phyloP scores from a whole-genome alignment of 2,797 vertebrate genomes.

The Pseudocheirus occidentalis region DNA sequence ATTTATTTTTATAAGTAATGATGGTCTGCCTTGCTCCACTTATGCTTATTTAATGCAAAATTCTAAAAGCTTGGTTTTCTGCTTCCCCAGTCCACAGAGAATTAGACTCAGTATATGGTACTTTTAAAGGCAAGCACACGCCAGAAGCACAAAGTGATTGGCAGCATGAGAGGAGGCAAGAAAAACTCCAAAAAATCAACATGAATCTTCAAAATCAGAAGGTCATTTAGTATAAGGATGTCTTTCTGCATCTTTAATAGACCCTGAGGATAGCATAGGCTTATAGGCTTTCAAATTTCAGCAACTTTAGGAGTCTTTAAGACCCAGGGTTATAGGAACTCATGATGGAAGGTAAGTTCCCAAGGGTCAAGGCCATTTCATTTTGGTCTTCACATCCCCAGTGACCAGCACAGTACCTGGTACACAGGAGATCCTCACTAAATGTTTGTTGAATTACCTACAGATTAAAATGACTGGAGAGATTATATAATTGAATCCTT shows the following conservation, averaged over 20 bases:
- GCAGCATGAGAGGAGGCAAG: background rate
- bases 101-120: background rate
- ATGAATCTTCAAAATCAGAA: background rate
- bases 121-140: background rate
- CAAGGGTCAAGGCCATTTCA: background rate
- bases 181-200: background rate
- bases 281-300: background rate
- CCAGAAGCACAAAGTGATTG: background rate
- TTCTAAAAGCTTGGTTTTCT: background rate
- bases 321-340: background rate
- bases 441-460: conserved; percentile 6
- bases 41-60: background rate
- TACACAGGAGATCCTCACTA: background rate
- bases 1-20: background rate
- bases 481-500: background rate
- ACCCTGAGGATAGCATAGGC: background rate
- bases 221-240: background rate
- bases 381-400: background rate
- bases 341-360: background rate
- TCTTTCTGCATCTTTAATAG: background rate
- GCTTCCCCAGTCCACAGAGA: background rate
- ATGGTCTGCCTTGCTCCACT: background rate
- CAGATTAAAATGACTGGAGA: background rate
- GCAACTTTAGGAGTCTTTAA: background rate
- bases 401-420: background rate